phyloP scores from a whole-genome alignment of 2,888 invertebrate genomes.

The Heteromyza rotundicornis region DNA sequence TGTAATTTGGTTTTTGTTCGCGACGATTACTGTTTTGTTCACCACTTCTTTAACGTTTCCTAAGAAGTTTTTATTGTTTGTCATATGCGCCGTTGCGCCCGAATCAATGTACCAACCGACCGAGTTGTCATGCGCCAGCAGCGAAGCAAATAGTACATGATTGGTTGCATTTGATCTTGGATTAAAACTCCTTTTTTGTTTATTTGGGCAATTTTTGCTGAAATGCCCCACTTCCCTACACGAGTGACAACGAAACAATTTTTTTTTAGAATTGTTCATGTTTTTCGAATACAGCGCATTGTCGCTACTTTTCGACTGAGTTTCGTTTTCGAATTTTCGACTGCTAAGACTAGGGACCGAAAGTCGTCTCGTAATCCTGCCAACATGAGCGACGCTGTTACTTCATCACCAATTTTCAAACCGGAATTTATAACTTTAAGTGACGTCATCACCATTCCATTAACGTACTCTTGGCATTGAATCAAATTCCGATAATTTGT shows the following conservation, averaged over 20 bases:
- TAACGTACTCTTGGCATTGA: slow-evolving; percentile 30
- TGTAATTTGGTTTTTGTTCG: slow-evolving; percentile 23
- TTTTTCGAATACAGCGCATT: slow-evolving; percentile 21
- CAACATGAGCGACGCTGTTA: slow-evolving; percentile 28
- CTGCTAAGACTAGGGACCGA: slow-evolving; percentile 23
- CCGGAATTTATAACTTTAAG: slow-evolving; percentile 27
- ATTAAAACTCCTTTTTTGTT: slow-evolving; percentile 11
- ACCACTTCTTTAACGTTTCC: slow-evolving; percentile 4
- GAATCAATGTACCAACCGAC: slow-evolving; percentile 25
- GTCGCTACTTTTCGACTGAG: slow-evolving; percentile 19
- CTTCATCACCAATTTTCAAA: slow-evolving; percentile 30
- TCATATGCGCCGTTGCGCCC: slow-evolving; percentile 24
- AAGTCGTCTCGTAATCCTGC: slow-evolving; percentile 26
- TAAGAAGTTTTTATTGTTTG: slow-evolving; percentile 14
- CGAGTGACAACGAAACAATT: slow-evolving; percentile 21
- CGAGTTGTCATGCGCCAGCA: slow-evolving; percentile 19
- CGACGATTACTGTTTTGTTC: slow-evolving; percentile 23
- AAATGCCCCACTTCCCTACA: slow-evolving; percentile 26
- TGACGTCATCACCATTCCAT: slow-evolving; percentile 26
- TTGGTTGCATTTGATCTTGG: slow-evolving; percentile 10
- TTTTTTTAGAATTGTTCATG: neutral
- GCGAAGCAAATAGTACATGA: slow-evolving; percentile 20
- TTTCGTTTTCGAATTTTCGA: slow-evolving; percentile 26
- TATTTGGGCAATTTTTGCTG: slow-evolving; percentile 23
- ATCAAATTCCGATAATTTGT: slow-evolving; percentile 22